phyloP scores from a whole-genome alignment of 2,888 invertebrate genomes.

The Notodonta dromedarius region DNA sequence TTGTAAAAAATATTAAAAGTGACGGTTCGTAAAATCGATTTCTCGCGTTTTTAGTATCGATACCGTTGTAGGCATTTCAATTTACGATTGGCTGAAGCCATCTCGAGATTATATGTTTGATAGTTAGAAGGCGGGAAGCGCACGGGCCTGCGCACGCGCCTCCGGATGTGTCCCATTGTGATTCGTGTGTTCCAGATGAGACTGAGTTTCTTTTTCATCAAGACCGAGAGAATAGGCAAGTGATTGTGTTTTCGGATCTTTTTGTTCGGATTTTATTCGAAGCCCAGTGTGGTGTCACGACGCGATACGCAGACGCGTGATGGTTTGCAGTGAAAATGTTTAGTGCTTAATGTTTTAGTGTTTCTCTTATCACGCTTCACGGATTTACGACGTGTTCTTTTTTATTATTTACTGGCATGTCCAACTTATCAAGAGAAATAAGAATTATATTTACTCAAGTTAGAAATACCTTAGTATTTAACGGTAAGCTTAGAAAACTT shows the following conservation, averaged over 20 bases:
- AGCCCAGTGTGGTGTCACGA: neutral
- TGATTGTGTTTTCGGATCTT: conserved; percentile 33
- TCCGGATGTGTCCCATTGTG: conserved; percentile 61
- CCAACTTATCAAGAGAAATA: too few relatives aligned
- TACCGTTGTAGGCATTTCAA: conserved; percentile 34
- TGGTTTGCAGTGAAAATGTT: conserved; percentile 7
- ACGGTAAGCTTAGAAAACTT: too few relatives aligned
- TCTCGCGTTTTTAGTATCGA: conserved; percentile 46
- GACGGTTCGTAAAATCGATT: conserved; percentile 55
- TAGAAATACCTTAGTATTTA: too few relatives aligned
- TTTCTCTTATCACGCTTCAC: conserved; percentile 12
- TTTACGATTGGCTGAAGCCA: conserved; percentile 36
- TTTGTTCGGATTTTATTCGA: neutral
- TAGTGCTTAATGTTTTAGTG: conserved; percentile 6
- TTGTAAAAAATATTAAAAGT: conserved; percentile 20
- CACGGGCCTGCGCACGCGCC: conserved; percentile 54
- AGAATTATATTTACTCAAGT: too few relatives aligned
- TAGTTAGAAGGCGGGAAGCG: conserved; percentile 47
- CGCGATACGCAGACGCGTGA: conserved; percentile 8
- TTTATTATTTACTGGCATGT: neutral
- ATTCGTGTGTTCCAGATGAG: conserved; percentile 64
- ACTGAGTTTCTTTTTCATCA: conserved; percentile 63
- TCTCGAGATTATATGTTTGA: conserved; percentile 26
- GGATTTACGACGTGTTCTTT: neutral
- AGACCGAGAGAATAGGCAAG: conserved; percentile 68